Evolutionary conservation across 2,888 invertebrate species (phyloP), one percentile per base, ranked within the genome.

Genomic region (Caenorhabditis wallacei): DNA sequence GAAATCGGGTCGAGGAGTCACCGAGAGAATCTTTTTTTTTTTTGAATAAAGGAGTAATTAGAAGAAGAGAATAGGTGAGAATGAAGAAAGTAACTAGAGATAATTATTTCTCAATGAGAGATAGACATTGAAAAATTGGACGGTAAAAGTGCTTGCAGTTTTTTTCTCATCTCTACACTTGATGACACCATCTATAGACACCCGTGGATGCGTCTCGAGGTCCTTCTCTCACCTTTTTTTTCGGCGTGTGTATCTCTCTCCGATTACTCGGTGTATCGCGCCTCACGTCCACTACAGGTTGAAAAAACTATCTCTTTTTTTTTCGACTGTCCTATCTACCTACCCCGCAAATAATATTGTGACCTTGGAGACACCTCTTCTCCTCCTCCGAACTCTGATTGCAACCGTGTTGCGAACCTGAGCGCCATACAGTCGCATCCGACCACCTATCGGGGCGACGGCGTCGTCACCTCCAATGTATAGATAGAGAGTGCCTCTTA

Each of bases 111-210:
- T 63, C 78, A 64, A 48, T 48, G 64, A 61, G 74, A 72, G 63
- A n/a, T 61, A 69, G 63, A 74, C 74, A 51, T 40, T 35, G 61
- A 61, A 35, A 66, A 78, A 63, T 48, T 56, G 79, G 71, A 79
- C 79, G 70, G 79, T 79, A 71, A 79, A 79, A 71, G 79, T 71
- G 79, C 69, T 78, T 53, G 78, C 78, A 78, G 78, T 63, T 63
- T 78, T 69, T 69, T 68, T 53, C 53, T 76, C 66, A 8, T 46
- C 22, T 53, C 24, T 48, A 48, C 18, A n/a, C 40, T 59, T 35
- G 24, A 18, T 18, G 26, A 24, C 37, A 46, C 46, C 56, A 30
- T n/a, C n/a, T 51, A 35, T 40, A 68, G 56, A 68, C 76, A 53
- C 63, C 48, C 57, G 61, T 48, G 66, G 75, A 66, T 57, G 18